Evolutionary conservation across 2,888 invertebrate genomes (phyloP).

Genomic region (Ephialtes manifestator): DNA sequence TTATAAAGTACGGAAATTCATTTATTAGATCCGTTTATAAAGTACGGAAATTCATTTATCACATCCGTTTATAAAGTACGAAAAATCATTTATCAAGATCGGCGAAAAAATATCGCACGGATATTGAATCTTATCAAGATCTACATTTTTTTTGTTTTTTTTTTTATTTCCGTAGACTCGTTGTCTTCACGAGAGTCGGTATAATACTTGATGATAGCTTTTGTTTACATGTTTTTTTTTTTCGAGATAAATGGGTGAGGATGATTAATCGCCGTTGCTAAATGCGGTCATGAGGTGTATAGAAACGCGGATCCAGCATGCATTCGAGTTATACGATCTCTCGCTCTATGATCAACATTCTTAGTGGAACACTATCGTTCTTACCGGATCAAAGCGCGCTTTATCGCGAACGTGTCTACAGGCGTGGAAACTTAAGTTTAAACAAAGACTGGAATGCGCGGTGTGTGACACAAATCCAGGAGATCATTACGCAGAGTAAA

Average conservation of each 20-base stretch:
- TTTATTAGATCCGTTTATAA: not conserved
- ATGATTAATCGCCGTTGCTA: constrained; percentile 53
- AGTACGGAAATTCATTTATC: not conserved
- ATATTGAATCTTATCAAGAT: constrained; percentile 14
- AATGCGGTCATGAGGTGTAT: constrained; percentile 54
- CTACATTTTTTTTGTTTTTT: constrained; percentile 3
- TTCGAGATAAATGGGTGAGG: constrained; percentile 45
- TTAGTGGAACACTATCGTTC: constrained; percentile 18
- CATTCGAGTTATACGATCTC: constrained; percentile 53
- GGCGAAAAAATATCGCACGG: not conserved
- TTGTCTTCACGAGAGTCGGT: not conserved
- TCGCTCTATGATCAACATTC: constrained; percentile 34
- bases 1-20: not conserved
- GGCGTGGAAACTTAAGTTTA: constrained; percentile 36
- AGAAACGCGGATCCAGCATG: constrained; percentile 50
- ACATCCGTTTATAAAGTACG: not conserved
- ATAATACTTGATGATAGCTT: not conserved
- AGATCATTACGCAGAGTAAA: constrained; percentile 1
- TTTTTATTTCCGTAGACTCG: constrained; percentile 8
- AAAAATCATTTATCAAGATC: not conserved
- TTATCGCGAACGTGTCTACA: constrained; percentile 58
- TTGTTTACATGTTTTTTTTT: constrained; percentile 14
- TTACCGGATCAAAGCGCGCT: constrained; percentile 35
- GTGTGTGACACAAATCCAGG: constrained; percentile 44
- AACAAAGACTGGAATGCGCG: constrained; percentile 44